Percentiles rank a stretch among this genome's conserved stretches.
Conservation (phyloP, 2,113 vertebrate species). For the Ranitomeya imitator region DNA sequence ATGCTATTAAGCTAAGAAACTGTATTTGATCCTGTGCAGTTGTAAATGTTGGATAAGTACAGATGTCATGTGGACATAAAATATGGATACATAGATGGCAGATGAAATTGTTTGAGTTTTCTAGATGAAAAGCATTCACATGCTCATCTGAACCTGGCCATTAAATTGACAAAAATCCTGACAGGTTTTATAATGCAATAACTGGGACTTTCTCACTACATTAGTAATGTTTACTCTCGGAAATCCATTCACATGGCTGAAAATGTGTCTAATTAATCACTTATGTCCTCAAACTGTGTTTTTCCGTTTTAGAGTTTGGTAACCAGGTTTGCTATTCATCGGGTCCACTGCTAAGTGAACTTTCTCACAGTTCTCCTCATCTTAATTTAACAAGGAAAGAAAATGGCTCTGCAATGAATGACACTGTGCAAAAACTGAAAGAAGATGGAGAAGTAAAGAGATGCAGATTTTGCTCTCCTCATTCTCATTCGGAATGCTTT, state of each 20-base stretch:
- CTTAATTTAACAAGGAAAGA: constrained; percentile 50
- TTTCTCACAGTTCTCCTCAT: constrained; percentile 53
- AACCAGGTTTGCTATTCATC: constrained; percentile 36
- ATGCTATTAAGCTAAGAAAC: no score
- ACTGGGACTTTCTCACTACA: not conserved
- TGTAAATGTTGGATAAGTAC: no score
- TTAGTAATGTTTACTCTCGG: not conserved
- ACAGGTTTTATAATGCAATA: not conserved
- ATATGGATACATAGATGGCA: no score
- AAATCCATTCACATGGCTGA: not conserved
- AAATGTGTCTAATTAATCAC: constrained; percentile 1
- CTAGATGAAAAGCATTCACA: no score
- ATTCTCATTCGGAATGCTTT: constrained; percentile 57
- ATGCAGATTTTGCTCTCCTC: constrained; percentile 63
- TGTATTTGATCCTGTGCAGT: no score
- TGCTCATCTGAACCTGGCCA: no score
- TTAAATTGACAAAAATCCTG: not conserved
- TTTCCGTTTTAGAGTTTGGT: constrained; percentile 35
- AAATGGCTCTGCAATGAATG: constrained; percentile 60
- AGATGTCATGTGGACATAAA: no score
- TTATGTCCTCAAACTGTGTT: constrained; percentile 19
- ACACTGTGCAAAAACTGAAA: constrained; percentile 60
- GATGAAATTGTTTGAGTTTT: no score
- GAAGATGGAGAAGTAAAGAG: constrained; percentile 63
- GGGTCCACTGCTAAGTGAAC: constrained; percentile 35